These are phyloP conservation scores for Micronisus gabar DNA, from an alignment of 2,113 vertebrate genomes.

Conservation along the genomic window DNA sequence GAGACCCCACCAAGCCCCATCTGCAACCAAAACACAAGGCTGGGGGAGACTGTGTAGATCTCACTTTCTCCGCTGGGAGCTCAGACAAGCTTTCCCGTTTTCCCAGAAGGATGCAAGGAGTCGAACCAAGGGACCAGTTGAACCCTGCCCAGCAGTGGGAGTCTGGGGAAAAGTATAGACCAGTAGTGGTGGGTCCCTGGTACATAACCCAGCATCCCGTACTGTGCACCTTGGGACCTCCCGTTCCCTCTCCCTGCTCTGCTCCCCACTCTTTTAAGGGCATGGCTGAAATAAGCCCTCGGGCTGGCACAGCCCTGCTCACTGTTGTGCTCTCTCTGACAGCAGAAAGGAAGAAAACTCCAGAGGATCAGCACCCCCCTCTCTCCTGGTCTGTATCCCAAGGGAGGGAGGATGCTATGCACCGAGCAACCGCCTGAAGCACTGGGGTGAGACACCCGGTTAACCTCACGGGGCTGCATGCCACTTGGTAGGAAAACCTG, in stretches of 20 bases:
- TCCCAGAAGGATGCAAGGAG: not conserved
- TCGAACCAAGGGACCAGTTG: accelerated
- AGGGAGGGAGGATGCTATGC: not conserved
- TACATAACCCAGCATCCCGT: not conserved
- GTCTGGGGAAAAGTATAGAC: not conserved
- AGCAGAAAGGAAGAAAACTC: not conserved
- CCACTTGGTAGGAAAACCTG: not conserved
- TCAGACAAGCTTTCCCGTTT: not conserved
- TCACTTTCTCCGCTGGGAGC: not conserved
- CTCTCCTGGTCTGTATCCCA: not conserved
- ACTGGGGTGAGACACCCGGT: not conserved
- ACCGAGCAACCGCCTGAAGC: not conserved
- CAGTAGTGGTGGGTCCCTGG: not conserved
- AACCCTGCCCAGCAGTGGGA: not conserved
- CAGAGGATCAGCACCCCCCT: not conserved
- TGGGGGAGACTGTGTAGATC: not conserved
- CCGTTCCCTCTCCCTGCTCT: not conserved
- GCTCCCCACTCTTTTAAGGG: not conserved
- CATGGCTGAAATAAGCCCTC: not conserved
- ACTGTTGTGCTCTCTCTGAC: not conserved
- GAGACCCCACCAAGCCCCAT: not conserved
- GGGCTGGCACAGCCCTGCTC: not conserved
- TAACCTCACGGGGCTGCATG: accelerated
- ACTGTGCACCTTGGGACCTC: not conserved
- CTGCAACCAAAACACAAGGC: not conserved